Evolutionary conservation across 2,113 vertebrate genomes (phyloP).

Genomic region (Sphaerodactylus townsendi): DNA sequence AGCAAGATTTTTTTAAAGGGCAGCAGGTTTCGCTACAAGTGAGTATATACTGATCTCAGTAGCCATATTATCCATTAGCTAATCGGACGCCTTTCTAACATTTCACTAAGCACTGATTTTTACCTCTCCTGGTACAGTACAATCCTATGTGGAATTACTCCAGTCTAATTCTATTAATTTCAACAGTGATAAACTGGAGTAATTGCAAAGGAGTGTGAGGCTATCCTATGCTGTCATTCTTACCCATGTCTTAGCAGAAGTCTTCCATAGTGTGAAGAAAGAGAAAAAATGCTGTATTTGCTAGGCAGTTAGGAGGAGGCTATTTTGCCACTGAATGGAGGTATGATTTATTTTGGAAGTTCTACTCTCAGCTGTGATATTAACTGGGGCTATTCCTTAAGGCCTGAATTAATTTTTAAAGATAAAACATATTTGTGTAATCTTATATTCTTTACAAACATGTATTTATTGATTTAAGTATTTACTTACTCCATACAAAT

Average conservation of each 20-base stretch:
- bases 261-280: not conserved
- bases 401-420: not conserved
- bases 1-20: slow-evolving; percentile 99
- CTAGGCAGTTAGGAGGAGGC: too few species aligned
- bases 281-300: not conserved
- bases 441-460: not conserved
- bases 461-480: not conserved
- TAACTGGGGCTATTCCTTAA: not conserved
- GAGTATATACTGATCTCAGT: slow-evolving; percentile 34
- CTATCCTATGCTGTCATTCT: not conserved
- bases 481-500: not conserved
- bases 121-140: too few species aligned
- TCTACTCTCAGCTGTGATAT: not conserved
- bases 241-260: not conserved
- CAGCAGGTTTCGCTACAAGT: slow-evolving; percentile 97
- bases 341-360: not conserved
- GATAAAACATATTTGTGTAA: not conserved
- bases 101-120: not conserved
- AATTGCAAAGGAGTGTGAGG: not conserved
- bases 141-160: too few species aligned
- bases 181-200: too few species aligned
- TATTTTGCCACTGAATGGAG: not conserved
- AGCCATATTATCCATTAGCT: not conserved
- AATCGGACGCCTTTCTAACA: not conserved
- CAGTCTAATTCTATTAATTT: too few species aligned